Percentiles rank a stretch among this genome's conserved stretches.
Evolutionary conservation across 2,888 invertebrate genomes (phyloP).

Genomic region (Amiota communis): DNA sequence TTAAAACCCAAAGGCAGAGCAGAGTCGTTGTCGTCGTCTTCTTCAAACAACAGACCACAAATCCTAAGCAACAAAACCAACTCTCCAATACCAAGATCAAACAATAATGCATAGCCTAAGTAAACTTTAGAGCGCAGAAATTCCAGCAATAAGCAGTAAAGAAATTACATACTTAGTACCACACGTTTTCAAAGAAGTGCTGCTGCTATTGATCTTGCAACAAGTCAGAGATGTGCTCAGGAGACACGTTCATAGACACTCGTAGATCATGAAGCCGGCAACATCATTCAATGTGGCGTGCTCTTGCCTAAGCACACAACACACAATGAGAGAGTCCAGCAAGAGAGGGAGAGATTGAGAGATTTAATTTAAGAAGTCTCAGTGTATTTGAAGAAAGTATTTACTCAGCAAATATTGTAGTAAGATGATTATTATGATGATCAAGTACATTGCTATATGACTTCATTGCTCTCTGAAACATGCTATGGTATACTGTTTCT

Average conservation of each 20-base stretch:
- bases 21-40: no score
- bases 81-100: not conserved
- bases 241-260: not conserved
- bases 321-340: no score
- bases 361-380: no score
- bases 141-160: constrained; percentile 29
- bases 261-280: constrained; percentile 26
- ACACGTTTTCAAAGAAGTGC: not conserved
- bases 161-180: constrained; percentile 20
- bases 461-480: constrained; percentile 12
- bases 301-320: not conserved
- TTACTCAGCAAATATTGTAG: not conserved
- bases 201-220: no score
- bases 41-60: not conserved
- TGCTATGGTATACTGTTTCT: constrained; percentile 20
- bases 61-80: not conserved
- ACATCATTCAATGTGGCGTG: constrained; percentile 1
- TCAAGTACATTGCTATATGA: not conserved
- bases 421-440: not conserved
- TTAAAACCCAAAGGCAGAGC: not conserved
- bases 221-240: constrained; percentile 12
- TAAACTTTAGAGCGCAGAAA: constrained; percentile 28
- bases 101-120: not conserved
- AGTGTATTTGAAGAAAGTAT: constrained; percentile 7
- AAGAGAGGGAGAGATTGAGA: no score